Evolutionary conservation across 2,888 invertebrate species (phyloP).

Genomic region (Hartigia nigra): DNA sequence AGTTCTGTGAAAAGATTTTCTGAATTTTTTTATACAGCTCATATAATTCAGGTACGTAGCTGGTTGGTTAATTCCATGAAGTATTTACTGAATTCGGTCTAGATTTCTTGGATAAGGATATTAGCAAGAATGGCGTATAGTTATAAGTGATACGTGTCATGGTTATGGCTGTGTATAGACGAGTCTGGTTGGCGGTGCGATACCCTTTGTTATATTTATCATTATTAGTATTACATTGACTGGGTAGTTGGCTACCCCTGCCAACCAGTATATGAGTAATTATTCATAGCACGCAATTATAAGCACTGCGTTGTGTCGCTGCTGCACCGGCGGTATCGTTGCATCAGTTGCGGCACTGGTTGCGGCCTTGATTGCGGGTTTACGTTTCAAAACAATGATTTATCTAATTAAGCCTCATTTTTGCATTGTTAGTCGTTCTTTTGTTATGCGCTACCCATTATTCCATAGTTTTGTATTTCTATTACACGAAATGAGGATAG

Average conservation of each 20-base stretch:
- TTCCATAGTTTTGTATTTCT: constrained; percentile 39
- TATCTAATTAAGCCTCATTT: constrained; percentile 60
- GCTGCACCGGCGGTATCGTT: constrained; percentile 44
- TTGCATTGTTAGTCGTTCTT: constrained; percentile 49
- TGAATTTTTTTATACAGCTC: background rate
- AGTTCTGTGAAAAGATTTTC: background rate
- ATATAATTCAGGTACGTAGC: background rate
- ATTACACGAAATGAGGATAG: constrained; percentile 41
- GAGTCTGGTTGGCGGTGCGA: background rate
- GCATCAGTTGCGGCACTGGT: constrained; percentile 52
- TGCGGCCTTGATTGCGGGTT: constrained; percentile 51
- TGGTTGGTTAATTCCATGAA: background rate
- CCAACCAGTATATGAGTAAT: constrained; percentile 44
- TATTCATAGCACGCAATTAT: constrained; percentile 63
- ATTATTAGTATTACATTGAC: constrained; percentile 1
- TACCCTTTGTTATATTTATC: background rate
- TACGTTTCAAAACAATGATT: constrained; percentile 61
- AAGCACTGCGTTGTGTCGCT: constrained; percentile 42
- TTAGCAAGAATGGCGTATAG: background rate
- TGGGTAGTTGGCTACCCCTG: constrained; percentile 30
- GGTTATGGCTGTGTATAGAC: background rate
- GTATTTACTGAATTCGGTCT: background rate
- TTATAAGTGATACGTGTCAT: background rate
- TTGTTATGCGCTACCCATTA: constrained; percentile 39
- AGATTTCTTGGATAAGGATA: background rate